Base-by-base conservation (phyloP, 64 coral and sea anemone genomes). In the Dendrophyllia cribrosa region DNA sequence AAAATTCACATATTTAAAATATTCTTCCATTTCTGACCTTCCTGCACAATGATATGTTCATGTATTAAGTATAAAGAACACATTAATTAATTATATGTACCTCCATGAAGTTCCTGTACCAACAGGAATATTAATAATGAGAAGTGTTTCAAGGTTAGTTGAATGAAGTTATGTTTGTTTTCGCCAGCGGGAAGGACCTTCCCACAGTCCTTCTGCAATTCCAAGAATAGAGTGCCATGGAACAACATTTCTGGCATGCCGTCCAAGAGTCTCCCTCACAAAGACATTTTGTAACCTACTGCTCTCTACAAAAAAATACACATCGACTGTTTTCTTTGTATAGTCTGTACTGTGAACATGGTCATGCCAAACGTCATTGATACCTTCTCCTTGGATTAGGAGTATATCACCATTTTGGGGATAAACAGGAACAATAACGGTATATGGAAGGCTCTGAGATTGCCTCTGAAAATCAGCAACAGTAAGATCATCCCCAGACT, bases 371-470 rank as follows among this genome's bases (percentile, higher is more conserved):
- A 92, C 55, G 23, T 92, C 91, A 87, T 64, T 53, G 52, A 80
- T 10, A 26, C 44, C 82, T 68, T 72, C 92, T 66, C 92, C 92
- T 65, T 88, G 92, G 58, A 93, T 88, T 7, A 93, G 85, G 53
- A 93, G 53, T 85, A 93, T 93, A 61, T 93, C 92, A 20, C 92
- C 92, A 34, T 88, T 79, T 65, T 81, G 85, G 53, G 76, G 74
- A 15, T 81, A 81, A 16, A 93, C 86, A 59, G 92, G 92, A 13
- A 93, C 83, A 79, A 93, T 79, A 64, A 87, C 34, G 9, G 75
- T 64, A 80, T 55, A 93, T 69, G 61, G 91, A 43, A 87, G 74
- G 22, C 55, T 50, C 46, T 77, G 20, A 20, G 43, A 15, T 17
- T 91, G 77, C 47, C 78, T 80, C 59, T 89, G 87, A 64, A 71